Evolutionary conservation across 2,113 vertebrate species (phyloP).

Genomic region (Ctenodactylus gundi): DNA sequence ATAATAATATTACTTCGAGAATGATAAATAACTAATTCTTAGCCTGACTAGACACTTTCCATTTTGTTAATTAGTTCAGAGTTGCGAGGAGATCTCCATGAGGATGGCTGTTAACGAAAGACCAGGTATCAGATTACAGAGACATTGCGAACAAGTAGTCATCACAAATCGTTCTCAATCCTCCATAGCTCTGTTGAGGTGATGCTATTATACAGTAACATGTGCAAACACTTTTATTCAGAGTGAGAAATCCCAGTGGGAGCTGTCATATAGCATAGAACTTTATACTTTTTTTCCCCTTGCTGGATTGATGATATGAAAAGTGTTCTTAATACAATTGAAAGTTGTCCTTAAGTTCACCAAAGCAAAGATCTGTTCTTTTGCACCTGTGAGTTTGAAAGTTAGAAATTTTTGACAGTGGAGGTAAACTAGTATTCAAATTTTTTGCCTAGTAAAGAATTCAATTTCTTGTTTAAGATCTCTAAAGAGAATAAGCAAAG

Average conservation of each 20-base stretch:
- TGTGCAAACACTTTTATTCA: constrained; percentile 62
- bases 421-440: background rate
- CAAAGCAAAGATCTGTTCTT: constrained; percentile 43
- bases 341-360: constrained; percentile 38
- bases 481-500: background rate
- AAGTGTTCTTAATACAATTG: constrained; percentile 48
- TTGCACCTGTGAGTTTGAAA: background rate
- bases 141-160: constrained; percentile 57
- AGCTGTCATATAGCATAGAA: constrained; percentile 58
- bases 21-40: background rate
- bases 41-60: background rate
- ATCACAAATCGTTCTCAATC: constrained; percentile 78
- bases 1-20: background rate
- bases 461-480: background rate
- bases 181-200: constrained; percentile 66
- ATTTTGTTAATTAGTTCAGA: constrained; percentile 34
- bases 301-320: constrained; percentile 47
- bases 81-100: constrained; percentile 41
- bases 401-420: background rate
- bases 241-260: constrained; percentile 58
- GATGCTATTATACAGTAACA: constrained; percentile 62
- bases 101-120: constrained; percentile 61
- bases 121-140: constrained; percentile 68
- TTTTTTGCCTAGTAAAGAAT: constrained; percentile 4
- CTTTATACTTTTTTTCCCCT: constrained; percentile 8